Conservation (phyloP, 1,140 invertebrate genomes). For the Alviniconcha marisindica region DNA sequence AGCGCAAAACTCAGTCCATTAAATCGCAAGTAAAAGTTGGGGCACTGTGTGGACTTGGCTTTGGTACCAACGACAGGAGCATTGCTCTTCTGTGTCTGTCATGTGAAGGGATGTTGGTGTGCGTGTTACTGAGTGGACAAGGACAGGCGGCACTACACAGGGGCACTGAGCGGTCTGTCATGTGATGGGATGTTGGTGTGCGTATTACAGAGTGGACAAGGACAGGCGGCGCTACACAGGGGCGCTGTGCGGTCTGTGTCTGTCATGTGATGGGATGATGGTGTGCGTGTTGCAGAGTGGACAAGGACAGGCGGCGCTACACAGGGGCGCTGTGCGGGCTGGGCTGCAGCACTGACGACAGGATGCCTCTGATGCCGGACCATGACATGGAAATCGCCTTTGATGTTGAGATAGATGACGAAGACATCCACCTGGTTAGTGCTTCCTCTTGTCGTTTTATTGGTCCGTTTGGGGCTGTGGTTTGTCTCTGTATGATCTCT, state of each 20-base stretch:
- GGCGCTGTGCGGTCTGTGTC: constrained; percentile 85
- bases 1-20: no score
- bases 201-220: constrained; percentile 75
- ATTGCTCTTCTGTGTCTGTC: no score
- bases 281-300: constrained; percentile 70
- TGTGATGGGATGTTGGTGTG: not conserved
- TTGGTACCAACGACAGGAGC: no score
- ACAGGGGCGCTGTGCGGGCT: constrained; percentile 89
- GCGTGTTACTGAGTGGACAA: no score
- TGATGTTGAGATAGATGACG: constrained; percentile 65
- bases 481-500: not conserved
- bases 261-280: not conserved
- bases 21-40: no score
- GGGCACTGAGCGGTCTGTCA: not conserved
- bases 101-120: not conserved
- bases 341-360: constrained; percentile 79
- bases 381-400: constrained; percentile 87
- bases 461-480: not conserved
- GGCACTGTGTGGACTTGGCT: no score
- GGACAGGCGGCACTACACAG: not conserved
- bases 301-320: constrained; percentile 80
- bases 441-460: not conserved
- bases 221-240: constrained; percentile 83
- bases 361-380: constrained; percentile 83
- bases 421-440: constrained; percentile 67